These are phyloP conservation scores for Andrena chrysosceles DNA, from an alignment of 2,888 invertebrate species.

Conservation along the genomic window DNA sequence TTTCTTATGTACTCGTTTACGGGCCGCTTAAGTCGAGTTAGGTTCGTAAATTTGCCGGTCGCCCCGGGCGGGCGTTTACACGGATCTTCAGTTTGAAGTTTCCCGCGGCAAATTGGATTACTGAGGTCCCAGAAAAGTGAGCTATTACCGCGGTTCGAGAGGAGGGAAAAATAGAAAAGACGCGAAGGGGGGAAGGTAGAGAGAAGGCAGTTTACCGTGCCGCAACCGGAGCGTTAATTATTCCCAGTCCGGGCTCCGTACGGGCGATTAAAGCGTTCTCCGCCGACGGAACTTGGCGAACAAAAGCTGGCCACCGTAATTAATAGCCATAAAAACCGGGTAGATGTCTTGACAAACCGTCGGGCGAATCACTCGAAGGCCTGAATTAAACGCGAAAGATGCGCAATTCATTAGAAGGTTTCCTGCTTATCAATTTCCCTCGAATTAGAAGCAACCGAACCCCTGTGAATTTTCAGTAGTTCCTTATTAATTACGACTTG, in stretches of 20 bases:
- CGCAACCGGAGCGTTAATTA: slow-evolving; percentile 32
- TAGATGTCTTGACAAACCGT: slow-evolving; percentile 29
- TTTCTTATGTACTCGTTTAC: slow-evolving; percentile 6
- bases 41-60: background rate
- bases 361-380: slow-evolving; percentile 8
- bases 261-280: slow-evolving; percentile 30
- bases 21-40: background rate
- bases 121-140: slow-evolving; percentile 6
- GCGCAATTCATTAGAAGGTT: background rate
- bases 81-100: slow-evolving; percentile 16
- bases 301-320: slow-evolving; percentile 24
- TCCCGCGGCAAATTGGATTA: slow-evolving; percentile 20
- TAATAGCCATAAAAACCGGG: slow-evolving; percentile 25
- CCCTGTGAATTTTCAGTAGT: background rate
- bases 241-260: slow-evolving; percentile 16
- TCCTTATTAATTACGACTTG: slow-evolving; percentile 6
- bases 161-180: background rate
- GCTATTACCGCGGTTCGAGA: slow-evolving; percentile 16
- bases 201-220: slow-evolving; percentile 25
- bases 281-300: slow-evolving; percentile 15
- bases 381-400: slow-evolving; percentile 7
- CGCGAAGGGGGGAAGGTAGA: no score
- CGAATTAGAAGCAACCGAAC: background rate
- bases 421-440: background rate
- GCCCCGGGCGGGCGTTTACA: slow-evolving; percentile 16